Conservation (phyloP, 2,797 vertebrate species). For the Cirrhinus molitorella region DNA sequence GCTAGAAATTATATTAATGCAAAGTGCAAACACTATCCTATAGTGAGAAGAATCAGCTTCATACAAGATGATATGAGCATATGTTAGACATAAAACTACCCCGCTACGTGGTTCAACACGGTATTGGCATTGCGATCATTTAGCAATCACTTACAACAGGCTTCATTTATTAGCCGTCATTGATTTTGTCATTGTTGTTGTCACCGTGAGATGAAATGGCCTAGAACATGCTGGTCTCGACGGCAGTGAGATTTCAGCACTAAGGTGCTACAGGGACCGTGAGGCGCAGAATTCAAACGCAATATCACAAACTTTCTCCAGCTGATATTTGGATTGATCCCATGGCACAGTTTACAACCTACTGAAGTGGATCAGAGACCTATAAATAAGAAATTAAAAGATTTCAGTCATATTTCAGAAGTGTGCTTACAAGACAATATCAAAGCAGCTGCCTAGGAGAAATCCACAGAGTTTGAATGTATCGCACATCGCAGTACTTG, state of each 20-base stretch:
- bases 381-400: conserved; percentile 58
- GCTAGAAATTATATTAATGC: not conserved
- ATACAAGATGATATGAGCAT: not conserved
- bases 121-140: conserved; percentile 94
- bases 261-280: conserved; percentile 53
- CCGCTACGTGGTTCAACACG: conserved; percentile 69
- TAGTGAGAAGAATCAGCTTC: not conserved
- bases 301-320: conserved; percentile 37
- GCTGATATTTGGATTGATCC: conserved; percentile 26
- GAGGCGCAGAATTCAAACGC: conserved; percentile 66
- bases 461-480: not conserved
- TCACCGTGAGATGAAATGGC: conserved; percentile 83
- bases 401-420: conserved; percentile 28
- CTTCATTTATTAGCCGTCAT: conserved; percentile 94
- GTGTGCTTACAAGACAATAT: conserved; percentile 38
- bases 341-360: conserved; percentile 36
- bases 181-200: conserved; percentile 90
- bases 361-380: conserved; percentile 33
- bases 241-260: conserved; percentile 66
- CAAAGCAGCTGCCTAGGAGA: conserved; percentile 24
- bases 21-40: not conserved
- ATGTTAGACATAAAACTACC: conserved; percentile 24
- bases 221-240: conserved; percentile 65
- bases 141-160: conserved; percentile 92
- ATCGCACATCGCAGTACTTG: not conserved